phyloP scores from a whole-genome alignment of 2,113 vertebrate species.

The Corvus hawaiiensis region DNA sequence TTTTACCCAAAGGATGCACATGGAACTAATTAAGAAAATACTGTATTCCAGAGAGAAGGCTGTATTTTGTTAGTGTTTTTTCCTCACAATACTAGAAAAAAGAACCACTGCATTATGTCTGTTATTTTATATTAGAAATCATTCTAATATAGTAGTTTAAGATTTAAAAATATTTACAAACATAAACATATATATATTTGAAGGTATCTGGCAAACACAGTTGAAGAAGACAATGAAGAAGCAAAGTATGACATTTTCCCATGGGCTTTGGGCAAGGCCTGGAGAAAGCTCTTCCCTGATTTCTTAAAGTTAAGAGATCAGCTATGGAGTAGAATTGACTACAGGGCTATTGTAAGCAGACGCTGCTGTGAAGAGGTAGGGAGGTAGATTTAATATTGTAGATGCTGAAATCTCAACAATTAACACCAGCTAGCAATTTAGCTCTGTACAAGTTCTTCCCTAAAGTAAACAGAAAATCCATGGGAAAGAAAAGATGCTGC shows the following conservation, averaged over 20 bases:
- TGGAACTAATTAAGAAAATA: not conserved
- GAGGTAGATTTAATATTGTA: not conserved
- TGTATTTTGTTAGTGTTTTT: not conserved
- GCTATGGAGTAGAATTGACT: slow-evolving; percentile 89
- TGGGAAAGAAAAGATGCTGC: not conserved
- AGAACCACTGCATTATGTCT: not conserved
- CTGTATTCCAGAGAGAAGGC: not conserved
- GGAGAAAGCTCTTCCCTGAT: slow-evolving; percentile 84
- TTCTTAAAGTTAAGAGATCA: slow-evolving; percentile 89
- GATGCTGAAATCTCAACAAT: not conserved
- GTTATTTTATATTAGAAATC: not conserved
- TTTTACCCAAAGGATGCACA: not conserved
- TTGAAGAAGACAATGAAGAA: slow-evolving; percentile 97
- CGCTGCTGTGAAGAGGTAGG: slow-evolving; percentile 95
- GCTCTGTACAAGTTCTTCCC: not conserved
- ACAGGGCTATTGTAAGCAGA: slow-evolving; percentile 91
- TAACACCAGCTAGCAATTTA: not conserved
- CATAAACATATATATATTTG: slow-evolving; percentile 24
- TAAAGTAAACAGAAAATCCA: not conserved
- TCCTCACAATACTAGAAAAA: not conserved
- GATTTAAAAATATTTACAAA: not conserved
- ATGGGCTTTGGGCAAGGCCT: slow-evolving; percentile 91
- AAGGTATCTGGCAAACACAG: slow-evolving; percentile 95
- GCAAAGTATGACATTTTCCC: slow-evolving; percentile 94
- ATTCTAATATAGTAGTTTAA: not conserved